Evolutionary conservation across 2,113 vertebrate species (phyloP), one percentile per base, ranked within the genome.

Genomic region (Excalfactoria chinensis): DNA sequence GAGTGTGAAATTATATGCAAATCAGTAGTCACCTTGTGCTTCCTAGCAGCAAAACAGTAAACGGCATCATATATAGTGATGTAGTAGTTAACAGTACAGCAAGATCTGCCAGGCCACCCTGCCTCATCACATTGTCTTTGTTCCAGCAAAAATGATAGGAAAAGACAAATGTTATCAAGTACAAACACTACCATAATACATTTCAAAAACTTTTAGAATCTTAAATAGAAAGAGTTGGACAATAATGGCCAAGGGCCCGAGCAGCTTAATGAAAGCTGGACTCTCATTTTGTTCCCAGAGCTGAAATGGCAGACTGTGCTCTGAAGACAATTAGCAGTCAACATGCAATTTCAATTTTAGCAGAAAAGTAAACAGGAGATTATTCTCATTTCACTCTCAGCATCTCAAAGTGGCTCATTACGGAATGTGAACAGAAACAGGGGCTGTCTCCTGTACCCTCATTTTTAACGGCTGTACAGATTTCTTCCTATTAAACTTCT

Each of bases 171-270:
- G 88, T 84, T 70, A 84, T 35, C 83, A 84, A 92, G 59, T 7
- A 82, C 67, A 83, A 84, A 64, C 0, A 3, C n/a, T 66, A 74
- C 22, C 89, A 56, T 37, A 48, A 55, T 5, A 22, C 11, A 78
- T 55, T 69, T 69, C 81, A 68, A 94, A 89, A 79, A 60, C 35
- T 78, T 89, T 62, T 20, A 25, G 7, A 87, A 63, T 84, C 77
- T 73, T 83, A 95, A 94, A 90, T 44, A 94, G 92, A 91, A 89
- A 3, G 0, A 92, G 89, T 59, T 49, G 94, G 89, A 93, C 96
- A 96, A 91, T 91, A 89, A 93, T 72, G 82, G 94, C 93, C 82
- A 91, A 84, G 72, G 93, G 91, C 93, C 89, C 92, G 75, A 90
- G n/a, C 72, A 89, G 68, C 51, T 56, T 85, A 70, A 79, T 63